Conservation (phyloP, 2,888 invertebrate genomes). For the Eristalis pertinax region DNA sequence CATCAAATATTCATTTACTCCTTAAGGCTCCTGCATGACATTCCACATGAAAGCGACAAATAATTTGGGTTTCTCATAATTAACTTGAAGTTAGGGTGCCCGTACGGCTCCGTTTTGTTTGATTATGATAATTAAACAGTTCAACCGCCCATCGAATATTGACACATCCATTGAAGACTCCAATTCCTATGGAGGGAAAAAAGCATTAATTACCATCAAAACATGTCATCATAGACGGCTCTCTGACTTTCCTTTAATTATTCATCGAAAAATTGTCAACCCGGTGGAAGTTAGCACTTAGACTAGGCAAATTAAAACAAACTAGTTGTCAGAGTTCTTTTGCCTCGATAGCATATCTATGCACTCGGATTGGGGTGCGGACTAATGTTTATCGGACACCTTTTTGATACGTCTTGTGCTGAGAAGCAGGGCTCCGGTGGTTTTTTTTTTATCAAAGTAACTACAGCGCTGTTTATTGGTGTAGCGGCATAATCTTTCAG, state of each 20-base stretch:
- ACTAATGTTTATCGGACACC: background rate
- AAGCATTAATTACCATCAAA: conserved; percentile 39
- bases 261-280: conserved; percentile 6
- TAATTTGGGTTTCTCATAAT: background rate
- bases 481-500: background rate
- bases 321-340: background rate
- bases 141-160: conserved; percentile 10
- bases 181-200: background rate
- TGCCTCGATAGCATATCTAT: background rate
- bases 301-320: background rate
- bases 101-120: background rate
- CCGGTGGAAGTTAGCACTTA: conserved; percentile 5
- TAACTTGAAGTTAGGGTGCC: background rate
- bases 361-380: background rate
- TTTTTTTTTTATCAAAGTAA: background rate
- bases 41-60: conserved; percentile 4
- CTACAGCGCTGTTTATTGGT: background rate
- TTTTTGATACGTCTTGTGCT: background rate
- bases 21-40: background rate
- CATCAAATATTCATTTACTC: background rate
- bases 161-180: background rate
- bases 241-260: conserved; percentile 1
- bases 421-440: background rate
- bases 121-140: conserved; percentile 26
- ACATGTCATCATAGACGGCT: conserved; percentile 24